phyloP scores from a whole-genome alignment of 2,113 vertebrate species.

The Chitala chitala region DNA sequence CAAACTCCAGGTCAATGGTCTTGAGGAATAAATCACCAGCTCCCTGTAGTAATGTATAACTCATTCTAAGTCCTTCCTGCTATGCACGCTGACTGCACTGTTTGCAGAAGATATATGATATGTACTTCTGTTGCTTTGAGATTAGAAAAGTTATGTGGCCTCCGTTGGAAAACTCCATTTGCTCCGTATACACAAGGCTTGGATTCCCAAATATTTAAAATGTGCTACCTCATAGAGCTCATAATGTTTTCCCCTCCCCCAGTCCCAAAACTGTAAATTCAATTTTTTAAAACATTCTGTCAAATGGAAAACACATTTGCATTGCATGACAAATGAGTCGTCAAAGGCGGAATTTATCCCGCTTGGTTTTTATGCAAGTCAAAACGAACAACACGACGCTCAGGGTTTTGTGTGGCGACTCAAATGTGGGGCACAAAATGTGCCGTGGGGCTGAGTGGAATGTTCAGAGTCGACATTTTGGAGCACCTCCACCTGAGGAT shows the following conservation, averaged over 20 bases:
- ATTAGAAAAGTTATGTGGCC: not conserved
- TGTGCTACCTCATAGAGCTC: not conserved
- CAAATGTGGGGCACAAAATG: not conserved
- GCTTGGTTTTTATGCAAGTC: not conserved
- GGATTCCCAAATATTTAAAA: not conserved
- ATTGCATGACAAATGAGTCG: not conserved
- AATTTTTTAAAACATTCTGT: not conserved
- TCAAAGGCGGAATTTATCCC: not conserved
- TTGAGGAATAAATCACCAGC: not conserved
- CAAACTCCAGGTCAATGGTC: not conserved
- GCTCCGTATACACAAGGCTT: not conserved
- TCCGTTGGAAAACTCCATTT: not conserved
- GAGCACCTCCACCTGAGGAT: too few relatives aligned
- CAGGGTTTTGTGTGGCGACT: not conserved
- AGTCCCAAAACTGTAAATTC: too few relatives aligned
- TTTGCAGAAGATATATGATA: not conserved
- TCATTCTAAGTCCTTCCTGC: not conserved
- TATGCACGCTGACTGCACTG: not conserved
- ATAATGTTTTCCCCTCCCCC: not conserved
- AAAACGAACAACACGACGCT: constrained; percentile 9
- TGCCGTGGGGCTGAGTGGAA: not conserved
- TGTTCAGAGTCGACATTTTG: too few relatives aligned
- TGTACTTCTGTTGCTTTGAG: not conserved
- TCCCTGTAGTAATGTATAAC: not conserved
- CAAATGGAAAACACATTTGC: not conserved